Base-by-base conservation (phyloP, 2,113 vertebrate species). In the Crotophaga sulcirostris region DNA sequence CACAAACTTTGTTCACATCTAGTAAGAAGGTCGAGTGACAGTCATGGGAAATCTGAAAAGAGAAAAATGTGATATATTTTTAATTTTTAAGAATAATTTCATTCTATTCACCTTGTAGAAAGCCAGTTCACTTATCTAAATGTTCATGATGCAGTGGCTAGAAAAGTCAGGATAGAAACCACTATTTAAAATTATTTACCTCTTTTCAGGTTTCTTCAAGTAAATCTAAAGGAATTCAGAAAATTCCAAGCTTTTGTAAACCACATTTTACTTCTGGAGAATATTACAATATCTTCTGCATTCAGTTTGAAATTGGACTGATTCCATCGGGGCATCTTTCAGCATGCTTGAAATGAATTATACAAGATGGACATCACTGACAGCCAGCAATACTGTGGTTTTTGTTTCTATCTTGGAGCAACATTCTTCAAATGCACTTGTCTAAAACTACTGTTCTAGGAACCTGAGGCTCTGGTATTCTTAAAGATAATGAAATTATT, bases 21-120 rank as follows among this genome's bases (percentile, higher is more conserved):
- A 9, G 19, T 38, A 29, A 82, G 28, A 49, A 73, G 31, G 28
- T 49, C 14, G 47, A 17, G 5, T 7, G 14, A 51, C 12, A 33
- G 40, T 0, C 1, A 60, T 58, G 8, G 19, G 10, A 85, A 85
- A 79, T 19, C 17, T 66, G n/a, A 52, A 55, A 77, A 75, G 21
- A 68, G 3, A 67, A 81, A 64, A 54, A 12, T 2, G 0, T 1
- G 0, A 44, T 34, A 25, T 3, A 12, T 45, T 63, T 77, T 51
- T 49, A 31, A 40, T 42, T 38, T 40, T 26, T 3, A 3, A 17
- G 70, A 90, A 33, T 9, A 36, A 68, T 38, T 92, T 72, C 2
- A 15, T 64, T 60, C 14, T 40, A 8, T 36, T 88, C 33, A 52
- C 28, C 16, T 62, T 28, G 7, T 21, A n/a, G 40, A 66, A 49